These are phyloP conservation scores for Edolisoma coerulescens DNA, from an alignment of 2,113 vertebrate genomes.

Conservation along the genomic window DNA sequence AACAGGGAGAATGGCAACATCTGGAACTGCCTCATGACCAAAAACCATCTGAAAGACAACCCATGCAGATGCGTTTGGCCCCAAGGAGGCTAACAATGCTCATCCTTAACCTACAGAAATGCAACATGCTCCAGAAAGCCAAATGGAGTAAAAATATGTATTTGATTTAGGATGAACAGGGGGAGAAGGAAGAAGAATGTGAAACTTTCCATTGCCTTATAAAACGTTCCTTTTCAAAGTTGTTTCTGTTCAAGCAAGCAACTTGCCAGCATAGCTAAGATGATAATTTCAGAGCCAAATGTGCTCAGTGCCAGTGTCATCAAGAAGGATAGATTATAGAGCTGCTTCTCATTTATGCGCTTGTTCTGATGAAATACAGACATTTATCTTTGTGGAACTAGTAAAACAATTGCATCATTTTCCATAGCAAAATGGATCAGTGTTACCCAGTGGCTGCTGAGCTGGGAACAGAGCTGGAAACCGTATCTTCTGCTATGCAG, in stretches of 20 bases:
- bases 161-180: not conserved
- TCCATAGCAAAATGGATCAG: constrained; percentile 49
- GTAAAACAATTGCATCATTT: constrained; percentile 60
- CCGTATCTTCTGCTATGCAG: not conserved
- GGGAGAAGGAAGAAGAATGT: not conserved
- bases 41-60: not conserved
- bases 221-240: constrained; percentile 8
- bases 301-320: constrained; percentile 34
- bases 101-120: not conserved
- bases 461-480: not conserved
- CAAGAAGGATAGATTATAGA: constrained; percentile 31
- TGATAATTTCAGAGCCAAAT: constrained; percentile 29
- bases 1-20: not conserved
- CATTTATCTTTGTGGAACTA: constrained; percentile 41
- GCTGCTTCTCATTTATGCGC: constrained; percentile 34
- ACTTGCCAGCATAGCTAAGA: not conserved
- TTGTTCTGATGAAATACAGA: constrained; percentile 59
- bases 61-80: not conserved
- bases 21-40: not conserved
- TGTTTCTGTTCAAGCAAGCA: constrained; percentile 3
- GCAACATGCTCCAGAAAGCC: not conserved
- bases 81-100: not conserved
- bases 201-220: constrained; percentile 5
- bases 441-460: not conserved
- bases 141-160: not conserved